Evolutionary conservation across 2,888 invertebrate species (phyloP).

Genomic region (Saturnia pavonia): DNA sequence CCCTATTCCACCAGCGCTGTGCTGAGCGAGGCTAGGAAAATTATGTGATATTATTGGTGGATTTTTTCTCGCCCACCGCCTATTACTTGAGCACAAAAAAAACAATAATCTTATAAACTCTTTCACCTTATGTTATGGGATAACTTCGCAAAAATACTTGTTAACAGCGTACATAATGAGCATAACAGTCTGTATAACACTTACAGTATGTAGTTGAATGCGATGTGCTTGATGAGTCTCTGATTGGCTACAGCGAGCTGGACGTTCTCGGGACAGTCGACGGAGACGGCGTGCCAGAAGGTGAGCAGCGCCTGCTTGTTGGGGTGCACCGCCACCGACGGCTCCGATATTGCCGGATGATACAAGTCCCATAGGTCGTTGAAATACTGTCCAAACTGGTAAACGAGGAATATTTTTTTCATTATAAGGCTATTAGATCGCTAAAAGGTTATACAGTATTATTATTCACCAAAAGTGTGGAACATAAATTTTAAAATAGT

Average conservation of each 20-base stretch:
- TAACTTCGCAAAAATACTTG: too few species aligned
- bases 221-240: conserved; percentile 95
- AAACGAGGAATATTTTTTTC: neutral
- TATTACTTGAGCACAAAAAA: too few species aligned
- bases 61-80: too few species aligned
- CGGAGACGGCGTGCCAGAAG: conserved; percentile 96
- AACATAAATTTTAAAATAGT: too few species aligned
- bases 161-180: neutral
- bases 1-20: too few species aligned
- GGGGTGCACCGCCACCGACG: conserved; percentile 96
- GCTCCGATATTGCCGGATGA: conserved; percentile 96
- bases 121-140: neutral
- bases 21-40: too few species aligned
- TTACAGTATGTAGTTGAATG: conserved; percentile 97
- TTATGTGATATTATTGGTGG: too few species aligned
- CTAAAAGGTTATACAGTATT: too few species aligned
- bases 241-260: conserved; percentile 93
- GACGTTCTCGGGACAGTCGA: conserved; percentile 96
- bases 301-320: conserved; percentile 96
- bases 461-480: too few species aligned
- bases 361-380: conserved; percentile 96
- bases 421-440: neutral
- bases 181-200: conserved; percentile 49
- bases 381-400: conserved; percentile 95
- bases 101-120: too few species aligned